Percentiles rank a stretch among this genome's conserved stretches.
These are phyloP conservation scores for Gymnosoma rotundatum DNA, from an alignment of 2,888 invertebrate genomes.

Conservation along the genomic window DNA sequence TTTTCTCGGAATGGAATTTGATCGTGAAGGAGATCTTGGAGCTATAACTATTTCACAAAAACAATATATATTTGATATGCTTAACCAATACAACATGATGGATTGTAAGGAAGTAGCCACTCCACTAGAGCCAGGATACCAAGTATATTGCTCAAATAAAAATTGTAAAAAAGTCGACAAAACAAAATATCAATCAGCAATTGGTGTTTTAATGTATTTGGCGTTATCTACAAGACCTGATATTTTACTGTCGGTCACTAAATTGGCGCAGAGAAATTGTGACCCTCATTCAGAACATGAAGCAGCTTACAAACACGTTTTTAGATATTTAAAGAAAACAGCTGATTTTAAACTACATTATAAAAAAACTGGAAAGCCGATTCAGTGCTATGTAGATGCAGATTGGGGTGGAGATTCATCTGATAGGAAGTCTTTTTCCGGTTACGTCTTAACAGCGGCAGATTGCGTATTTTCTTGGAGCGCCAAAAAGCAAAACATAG, in stretches of 20 bases:
- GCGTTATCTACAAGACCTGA: slow-evolving; percentile 68
- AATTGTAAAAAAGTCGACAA: no score
- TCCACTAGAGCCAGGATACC: no score
- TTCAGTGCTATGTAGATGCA: slow-evolving; percentile 32
- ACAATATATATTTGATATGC: slow-evolving; percentile 2
- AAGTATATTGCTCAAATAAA: no score
- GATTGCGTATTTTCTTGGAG: no score
- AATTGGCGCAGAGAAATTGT: no score
- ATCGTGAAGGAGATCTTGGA: slow-evolving; percentile 15
- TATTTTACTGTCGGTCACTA: slow-evolving; percentile 59
- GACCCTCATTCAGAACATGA: slow-evolving; percentile 41
- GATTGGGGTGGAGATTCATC: no score
- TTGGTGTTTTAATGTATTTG: slow-evolving; percentile 70
- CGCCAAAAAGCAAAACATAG: no score
- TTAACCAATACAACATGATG: not conserved
- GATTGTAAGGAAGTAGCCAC: slow-evolving; percentile 31
- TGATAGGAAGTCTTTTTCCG: no score
- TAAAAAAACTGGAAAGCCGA: slow-evolving; percentile 23
- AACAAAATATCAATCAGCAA: slow-evolving; percentile 60
- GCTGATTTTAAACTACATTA: slow-evolving; percentile 8
- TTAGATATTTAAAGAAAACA: slow-evolving; percentile 24
- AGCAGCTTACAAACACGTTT: slow-evolving; percentile 14
- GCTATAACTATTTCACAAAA: slow-evolving; percentile 19
- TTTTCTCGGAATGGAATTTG: slow-evolving; percentile 59
- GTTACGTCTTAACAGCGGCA: no score